Evolutionary conservation across 1,140 invertebrate species (phyloP).

Genomic region (Drosophila melanica): DNA sequence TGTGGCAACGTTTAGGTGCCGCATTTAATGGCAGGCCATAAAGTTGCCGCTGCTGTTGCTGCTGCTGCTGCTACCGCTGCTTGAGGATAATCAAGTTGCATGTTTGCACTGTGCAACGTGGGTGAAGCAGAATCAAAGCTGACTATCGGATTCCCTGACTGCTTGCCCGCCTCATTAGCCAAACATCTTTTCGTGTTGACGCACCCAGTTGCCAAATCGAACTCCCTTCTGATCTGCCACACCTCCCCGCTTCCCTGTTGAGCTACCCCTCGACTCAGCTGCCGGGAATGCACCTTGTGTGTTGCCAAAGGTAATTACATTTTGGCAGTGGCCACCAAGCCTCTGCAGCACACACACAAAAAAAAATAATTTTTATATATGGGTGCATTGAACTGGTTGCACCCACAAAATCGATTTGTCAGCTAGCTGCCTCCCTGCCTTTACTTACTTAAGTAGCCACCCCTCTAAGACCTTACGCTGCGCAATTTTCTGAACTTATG

Average conservation of each 20-base stretch:
- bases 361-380: neutral
- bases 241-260: neutral
- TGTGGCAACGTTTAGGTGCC: conserved; percentile 58
- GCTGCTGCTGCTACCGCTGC: conserved; percentile 10
- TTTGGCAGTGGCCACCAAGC: conserved; percentile 47
- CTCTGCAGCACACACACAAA: conserved; percentile 44
- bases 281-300: conserved; percentile 27
- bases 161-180: conserved; percentile 54
- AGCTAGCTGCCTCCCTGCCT: neutral
- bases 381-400: conserved; percentile 69
- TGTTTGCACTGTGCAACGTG: conserved; percentile 73
- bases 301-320: conserved; percentile 60
- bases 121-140: conserved; percentile 45
- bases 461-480: too few relatives aligned
- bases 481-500: too few relatives aligned
- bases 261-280: neutral
- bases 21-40: conserved; percentile 69
- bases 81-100: conserved; percentile 78
- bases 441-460: too few relatives aligned
- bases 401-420: conserved; percentile 53
- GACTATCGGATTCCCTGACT: conserved; percentile 7
- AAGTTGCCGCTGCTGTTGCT: conserved; percentile 38
- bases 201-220: conserved; percentile 42
- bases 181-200: conserved; percentile 65
- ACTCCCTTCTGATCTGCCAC: neutral